Base-by-base conservation (phyloP, 2,113 vertebrate genomes). In the Xenopus laevis region DNA sequence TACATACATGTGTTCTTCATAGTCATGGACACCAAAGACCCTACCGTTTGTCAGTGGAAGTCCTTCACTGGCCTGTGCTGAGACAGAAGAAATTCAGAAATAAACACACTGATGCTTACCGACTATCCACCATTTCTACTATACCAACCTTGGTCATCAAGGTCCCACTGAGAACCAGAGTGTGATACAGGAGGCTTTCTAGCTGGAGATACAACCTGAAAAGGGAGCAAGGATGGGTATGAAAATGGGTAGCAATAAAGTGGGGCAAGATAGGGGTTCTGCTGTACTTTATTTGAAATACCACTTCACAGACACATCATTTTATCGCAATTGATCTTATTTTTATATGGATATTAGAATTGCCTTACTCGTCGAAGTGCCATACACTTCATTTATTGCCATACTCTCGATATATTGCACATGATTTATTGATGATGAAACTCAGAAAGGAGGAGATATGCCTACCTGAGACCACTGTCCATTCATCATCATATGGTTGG, bases 1-100 rank as follows among this genome's bases (percentile, higher is more conserved):
- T 9, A 99, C 97, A 0, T 99, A 99, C 81, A 97, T 90, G 79
- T 99, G 97, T 79, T 96, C 95, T 81, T 97, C 97, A 0, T 95
- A 96, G 80, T 96, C 93, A 44, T 82, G 88, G 0, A 87, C 86
- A 3, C 89, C 87, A n/a, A 86, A 64, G 2, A 82, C 60, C 30
- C 91, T 91, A n/a, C 93, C 11, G 0, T 97, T 96, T 0, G 95
- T 94, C 86, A 94, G 91, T 80, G 97, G 87, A 33, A 96, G 98
- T 71, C 95, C 94, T 0, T 99, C 95, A 0, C 88, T 86, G 0
- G 84, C 78, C 79, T 91, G 81, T 79, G 86, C 86, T 87, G 73
- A 0, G 0, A 59, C 11, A 52, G 7, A 4, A n/a, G 0, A 7
- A 47, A 0, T 0, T 44, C 7, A 4, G 6, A 0, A 76, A 23